Percentiles rank a stretch among this genome's conserved stretches.
phyloP scores from a whole-genome alignment of 1,140 invertebrate genomes.

The Phocides pigmalion region DNA sequence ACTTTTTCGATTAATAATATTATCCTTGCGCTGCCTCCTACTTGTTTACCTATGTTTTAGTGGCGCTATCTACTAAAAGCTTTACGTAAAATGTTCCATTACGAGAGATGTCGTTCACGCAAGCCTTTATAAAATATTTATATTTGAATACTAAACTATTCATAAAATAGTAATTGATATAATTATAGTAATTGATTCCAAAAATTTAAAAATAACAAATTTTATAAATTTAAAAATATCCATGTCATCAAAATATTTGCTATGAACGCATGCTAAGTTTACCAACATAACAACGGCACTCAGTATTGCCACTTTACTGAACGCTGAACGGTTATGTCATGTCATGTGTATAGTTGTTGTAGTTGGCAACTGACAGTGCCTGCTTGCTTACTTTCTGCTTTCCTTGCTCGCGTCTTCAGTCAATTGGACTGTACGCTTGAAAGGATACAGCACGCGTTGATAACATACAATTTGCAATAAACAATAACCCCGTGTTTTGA shows the following conservation, averaged over 20 bases:
- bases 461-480: constrained; percentile 54
- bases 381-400: constrained; percentile 72
- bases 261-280: constrained; percentile 47
- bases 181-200: too few relatives aligned
- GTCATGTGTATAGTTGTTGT: constrained; percentile 58
- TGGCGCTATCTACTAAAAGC: too few relatives aligned
- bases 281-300: constrained; percentile 45
- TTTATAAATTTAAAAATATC: too few relatives aligned
- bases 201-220: too few relatives aligned
- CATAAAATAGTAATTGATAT: too few relatives aligned
- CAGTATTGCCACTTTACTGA: constrained; percentile 53
- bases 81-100: too few relatives aligned
- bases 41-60: too few relatives aligned
- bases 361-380: constrained; percentile 51
- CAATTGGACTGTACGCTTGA: constrained; percentile 66
- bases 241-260: not conserved
- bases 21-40: too few relatives aligned
- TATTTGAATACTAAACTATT: too few relatives aligned
- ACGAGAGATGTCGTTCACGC: too few relatives aligned
- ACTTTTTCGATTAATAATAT: too few relatives aligned
- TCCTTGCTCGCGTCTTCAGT: constrained; percentile 76
- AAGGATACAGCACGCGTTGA: constrained; percentile 59
- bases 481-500: constrained; percentile 28
- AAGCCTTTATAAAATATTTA: too few relatives aligned
- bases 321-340: constrained; percentile 44